These are phyloP conservation scores for Leptinotarsa texana DNA, from an alignment of 1,140 invertebrate genomes.

Conservation along the genomic window DNA sequence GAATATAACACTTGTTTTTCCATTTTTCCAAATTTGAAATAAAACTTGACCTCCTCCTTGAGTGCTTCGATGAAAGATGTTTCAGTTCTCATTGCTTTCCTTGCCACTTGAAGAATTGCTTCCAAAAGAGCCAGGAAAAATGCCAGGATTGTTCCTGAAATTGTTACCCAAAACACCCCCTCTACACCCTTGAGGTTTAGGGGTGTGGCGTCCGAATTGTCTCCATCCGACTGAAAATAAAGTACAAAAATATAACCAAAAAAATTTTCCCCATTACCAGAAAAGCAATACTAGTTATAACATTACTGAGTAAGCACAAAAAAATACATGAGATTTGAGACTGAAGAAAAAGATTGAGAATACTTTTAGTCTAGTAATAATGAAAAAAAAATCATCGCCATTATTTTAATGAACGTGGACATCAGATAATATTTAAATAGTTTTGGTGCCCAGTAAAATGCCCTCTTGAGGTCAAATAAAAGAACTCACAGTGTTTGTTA, in stretches of 20 bases:
- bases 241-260: neutral
- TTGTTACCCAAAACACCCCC: slow-evolving; percentile 62
- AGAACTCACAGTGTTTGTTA: too few species aligned
- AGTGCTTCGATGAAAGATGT: slow-evolving; percentile 36
- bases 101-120: slow-evolving; percentile 38
- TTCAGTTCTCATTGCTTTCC: slow-evolving; percentile 40
- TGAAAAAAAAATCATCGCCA: too few species aligned
- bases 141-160: slow-evolving; percentile 42
- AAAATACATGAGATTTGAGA: too few species aligned
- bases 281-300: too few species aligned
- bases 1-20: slow-evolving; percentile 1
- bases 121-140: slow-evolving; percentile 43
- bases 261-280: too few species aligned
- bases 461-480: too few species aligned
- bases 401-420: too few species aligned
- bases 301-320: too few species aligned
- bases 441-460: too few species aligned
- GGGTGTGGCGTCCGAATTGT: slow-evolving; percentile 57
- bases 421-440: too few species aligned
- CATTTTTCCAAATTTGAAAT: slow-evolving; percentile 51
- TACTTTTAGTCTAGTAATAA: too few species aligned
- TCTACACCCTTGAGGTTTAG: slow-evolving; percentile 64
- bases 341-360: too few species aligned
- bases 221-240: slow-evolving; percentile 51
- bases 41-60: slow-evolving; percentile 65